Evolutionary conservation across 2,888 invertebrate genomes (phyloP).

Genomic region (Latrodectus hesperus): DNA sequence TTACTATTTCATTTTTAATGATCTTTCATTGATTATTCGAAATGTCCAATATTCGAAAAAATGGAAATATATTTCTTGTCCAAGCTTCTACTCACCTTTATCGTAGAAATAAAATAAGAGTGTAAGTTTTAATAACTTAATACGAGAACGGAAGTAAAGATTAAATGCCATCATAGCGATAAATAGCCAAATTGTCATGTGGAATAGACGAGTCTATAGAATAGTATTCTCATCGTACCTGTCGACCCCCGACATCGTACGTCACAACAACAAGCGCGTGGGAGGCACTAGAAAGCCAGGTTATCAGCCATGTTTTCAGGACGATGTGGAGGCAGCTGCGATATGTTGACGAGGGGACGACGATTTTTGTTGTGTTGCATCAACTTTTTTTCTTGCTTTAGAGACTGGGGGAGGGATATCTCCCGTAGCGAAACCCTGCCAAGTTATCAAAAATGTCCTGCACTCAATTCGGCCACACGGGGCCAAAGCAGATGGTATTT

Average conservation of each 20-base stretch:
- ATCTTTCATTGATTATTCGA: too few species aligned
- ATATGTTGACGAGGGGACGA: slow-evolving; percentile 46
- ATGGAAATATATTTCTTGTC: too few species aligned
- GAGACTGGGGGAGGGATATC: slow-evolving; percentile 22
- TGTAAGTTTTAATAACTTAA: background rate
- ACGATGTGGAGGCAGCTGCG: slow-evolving; percentile 40
- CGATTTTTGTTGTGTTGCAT: background rate
- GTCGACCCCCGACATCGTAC: slow-evolving; percentile 6
- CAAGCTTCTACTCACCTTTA: too few species aligned
- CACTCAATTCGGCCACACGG: slow-evolving; percentile 47
- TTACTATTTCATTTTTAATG: too few species aligned
- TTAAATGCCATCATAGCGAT: slow-evolving; percentile 8
- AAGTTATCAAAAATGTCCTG: slow-evolving; percentile 60
- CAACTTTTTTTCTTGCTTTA: slow-evolving; percentile 18
- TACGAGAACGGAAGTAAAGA: too few species aligned
- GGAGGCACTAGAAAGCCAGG: slow-evolving; percentile 31
- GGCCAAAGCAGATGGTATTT: slow-evolving; percentile 57
- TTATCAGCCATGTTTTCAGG: slow-evolving; percentile 28
- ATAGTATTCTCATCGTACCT: slow-evolving; percentile 17
- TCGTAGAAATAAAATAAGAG: too few species aligned
- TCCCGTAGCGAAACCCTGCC: slow-evolving; percentile 59
- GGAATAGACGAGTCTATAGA: background rate
- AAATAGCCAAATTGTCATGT: slow-evolving; percentile 25
- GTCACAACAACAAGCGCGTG: slow-evolving; percentile 22
- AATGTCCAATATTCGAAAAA: too few species aligned